Evolutionary conservation across 2,113 vertebrate genomes (phyloP), one percentile per base, ranked within the genome.

Genomic region (Gallinago paraguaiae): DNA sequence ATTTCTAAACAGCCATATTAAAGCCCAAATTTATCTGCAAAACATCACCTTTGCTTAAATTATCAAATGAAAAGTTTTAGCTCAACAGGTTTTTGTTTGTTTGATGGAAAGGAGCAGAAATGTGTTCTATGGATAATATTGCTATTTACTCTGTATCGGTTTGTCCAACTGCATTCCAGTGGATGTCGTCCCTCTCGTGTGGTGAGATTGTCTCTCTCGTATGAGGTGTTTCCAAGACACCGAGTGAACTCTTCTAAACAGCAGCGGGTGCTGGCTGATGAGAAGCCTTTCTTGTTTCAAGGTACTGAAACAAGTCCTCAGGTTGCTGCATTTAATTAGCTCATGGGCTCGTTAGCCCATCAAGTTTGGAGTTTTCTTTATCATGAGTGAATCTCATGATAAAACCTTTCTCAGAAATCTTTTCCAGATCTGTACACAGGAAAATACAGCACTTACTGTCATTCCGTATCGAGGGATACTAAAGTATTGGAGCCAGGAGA

Each of bases 381-480:
- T 6, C 54, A 23, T 27, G 15, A 67, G 15, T 46, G 37, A 95
- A 84, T 39, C 39, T 39, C 39, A 39, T 39, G 39, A 39, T 39
- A 39, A 39, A 39, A 39, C 39, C 63, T 43, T 81, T 59, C 69
- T 69, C 70, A 51, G 11, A n/a, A 61, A 48, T 17, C 11, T 46
- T 82, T 60, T 65, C 59, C 22, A 81, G 31, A n/a, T 24, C 33
- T 28, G 39, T 63, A 54, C 3, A 9, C 8, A 23, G 33, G 78
- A 69, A 78, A 82, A 51, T 10, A 24, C 31, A 93, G 25, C 50
- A 98, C 99, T 95, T 97, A 99, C 99, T 31, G 93, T 68, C 48
- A 98, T 92, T 54, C 98, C 99, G 0, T 99, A 99, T 53, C 98
- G 97, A 83, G 99, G 98, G 54, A 99, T 99, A 86, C 99, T 99